Evolutionary conservation across 2,113 vertebrate species (phyloP).

Genomic region (Stomatorhinus ivindoensis): DNA sequence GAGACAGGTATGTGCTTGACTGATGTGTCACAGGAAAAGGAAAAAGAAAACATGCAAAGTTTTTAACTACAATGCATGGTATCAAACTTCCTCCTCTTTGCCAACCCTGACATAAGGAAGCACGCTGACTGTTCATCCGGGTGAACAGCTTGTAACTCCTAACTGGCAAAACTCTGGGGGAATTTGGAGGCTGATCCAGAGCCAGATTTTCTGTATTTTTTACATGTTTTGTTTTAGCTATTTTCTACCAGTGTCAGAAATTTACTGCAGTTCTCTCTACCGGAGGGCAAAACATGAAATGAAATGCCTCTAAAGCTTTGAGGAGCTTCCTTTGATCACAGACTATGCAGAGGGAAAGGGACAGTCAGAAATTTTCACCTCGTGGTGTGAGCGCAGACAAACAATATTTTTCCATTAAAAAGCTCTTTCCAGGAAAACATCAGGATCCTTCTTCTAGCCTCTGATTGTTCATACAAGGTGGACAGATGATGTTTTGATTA

Average conservation of each 20-base stretch:
- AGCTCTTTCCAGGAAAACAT: background rate
- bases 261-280: conserved; percentile 56
- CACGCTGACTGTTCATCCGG: background rate
- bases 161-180: background rate
- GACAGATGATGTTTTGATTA: background rate
- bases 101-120: background rate
- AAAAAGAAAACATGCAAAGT: background rate
- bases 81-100: background rate
- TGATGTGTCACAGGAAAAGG: background rate
- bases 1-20: background rate
- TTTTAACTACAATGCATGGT: background rate
- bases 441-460: background rate
- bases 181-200: background rate
- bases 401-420: background rate
- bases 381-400: conserved; percentile 22
- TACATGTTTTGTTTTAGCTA: conserved; percentile 20
- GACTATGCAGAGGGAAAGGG: conserved; percentile 52
- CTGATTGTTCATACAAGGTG: background rate
- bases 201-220: background rate
- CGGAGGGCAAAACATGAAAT: conserved; percentile 53
- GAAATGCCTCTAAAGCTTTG: conserved; percentile 53
- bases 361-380: conserved; percentile 18
- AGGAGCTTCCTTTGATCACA: conserved; percentile 59
- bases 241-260: conserved; percentile 31
- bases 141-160: background rate